Conservation (phyloP, 2,113 vertebrate species). For the Epinephelus cyanopodus region DNA sequence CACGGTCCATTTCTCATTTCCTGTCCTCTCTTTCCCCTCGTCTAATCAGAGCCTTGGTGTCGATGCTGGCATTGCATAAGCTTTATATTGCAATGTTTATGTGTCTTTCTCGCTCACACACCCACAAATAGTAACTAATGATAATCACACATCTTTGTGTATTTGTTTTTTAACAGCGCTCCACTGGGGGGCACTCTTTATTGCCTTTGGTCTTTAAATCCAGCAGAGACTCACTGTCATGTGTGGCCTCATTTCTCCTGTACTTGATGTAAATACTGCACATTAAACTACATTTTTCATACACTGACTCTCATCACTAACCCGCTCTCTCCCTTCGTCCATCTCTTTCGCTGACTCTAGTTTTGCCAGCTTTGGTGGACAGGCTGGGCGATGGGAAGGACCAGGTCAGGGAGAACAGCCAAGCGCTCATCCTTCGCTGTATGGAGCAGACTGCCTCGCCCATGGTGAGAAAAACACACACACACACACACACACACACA, state of each 20-base stretch:
- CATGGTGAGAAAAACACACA: constrained; percentile 86
- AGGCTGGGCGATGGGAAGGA: constrained; percentile 96
- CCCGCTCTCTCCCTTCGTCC: neutral
- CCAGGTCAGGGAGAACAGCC: constrained; percentile 95
- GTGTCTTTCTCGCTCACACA: neutral
- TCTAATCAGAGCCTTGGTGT: constrained; percentile 4
- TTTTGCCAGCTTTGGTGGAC: constrained; percentile 92
- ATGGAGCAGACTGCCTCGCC: constrained; percentile 92
- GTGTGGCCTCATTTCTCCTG: constrained; percentile 15
- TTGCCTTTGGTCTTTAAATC: constrained; percentile 22
- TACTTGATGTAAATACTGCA: neutral
- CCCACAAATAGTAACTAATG: neutral
- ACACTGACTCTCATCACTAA: neutral
- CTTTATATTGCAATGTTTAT: neutral
- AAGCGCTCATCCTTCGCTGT: constrained; percentile 90
- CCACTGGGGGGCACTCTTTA: constrained; percentile 66
- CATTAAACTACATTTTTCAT: constrained; percentile 30
- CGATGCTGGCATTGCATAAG: neutral
- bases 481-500: neutral
- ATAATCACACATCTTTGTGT: neutral
- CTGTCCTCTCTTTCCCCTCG: constrained; percentile 11
- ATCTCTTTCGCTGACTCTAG: constrained; percentile 73
- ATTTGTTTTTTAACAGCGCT: constrained; percentile 12
- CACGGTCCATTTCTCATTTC: constrained; percentile 61
- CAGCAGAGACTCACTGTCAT: neutral